phyloP scores from a whole-genome alignment of 2,113 vertebrate species.

The Megaptera novaeangliae region DNA sequence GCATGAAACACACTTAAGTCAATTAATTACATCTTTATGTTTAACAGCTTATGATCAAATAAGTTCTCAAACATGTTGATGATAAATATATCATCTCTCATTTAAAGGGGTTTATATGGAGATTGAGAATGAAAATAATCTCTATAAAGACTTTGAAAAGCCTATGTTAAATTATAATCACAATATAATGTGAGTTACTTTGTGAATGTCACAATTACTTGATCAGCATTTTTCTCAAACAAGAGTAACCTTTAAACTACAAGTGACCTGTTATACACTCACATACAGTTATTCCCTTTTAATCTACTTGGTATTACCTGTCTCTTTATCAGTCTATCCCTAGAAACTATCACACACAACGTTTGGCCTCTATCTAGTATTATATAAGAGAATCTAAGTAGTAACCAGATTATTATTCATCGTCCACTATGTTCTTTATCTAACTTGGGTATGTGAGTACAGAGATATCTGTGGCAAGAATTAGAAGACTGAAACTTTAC shows the following conservation, averaged over 20 bases:
- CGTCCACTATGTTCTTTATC: background rate
- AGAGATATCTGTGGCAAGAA: background rate
- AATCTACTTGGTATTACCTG: background rate
- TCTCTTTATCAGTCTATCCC: background rate
- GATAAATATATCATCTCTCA: background rate
- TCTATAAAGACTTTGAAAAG: background rate
- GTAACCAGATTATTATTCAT: background rate
- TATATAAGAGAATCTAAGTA: background rate
- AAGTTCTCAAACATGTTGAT: background rate
- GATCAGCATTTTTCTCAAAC: background rate
- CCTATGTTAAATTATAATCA: background rate
- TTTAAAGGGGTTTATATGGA: background rate
- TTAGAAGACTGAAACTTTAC: background rate
- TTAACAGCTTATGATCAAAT: background rate
- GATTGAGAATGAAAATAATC: background rate
- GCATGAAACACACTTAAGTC: background rate
- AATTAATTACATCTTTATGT: background rate
- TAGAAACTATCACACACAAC: background rate
- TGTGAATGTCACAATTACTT: background rate
- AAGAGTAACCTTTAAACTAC: background rate
- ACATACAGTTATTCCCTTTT: background rate
- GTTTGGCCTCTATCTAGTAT: background rate
- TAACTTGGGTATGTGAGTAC: background rate
- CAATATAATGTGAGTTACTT: background rate
- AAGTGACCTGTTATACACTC: background rate